A percentile compares a stretch with the other conserved stretches of the same genome.
Evolutionary conservation across 2,797 vertebrate species (phyloP).

Genomic region (Microchirus variegatus): DNA sequence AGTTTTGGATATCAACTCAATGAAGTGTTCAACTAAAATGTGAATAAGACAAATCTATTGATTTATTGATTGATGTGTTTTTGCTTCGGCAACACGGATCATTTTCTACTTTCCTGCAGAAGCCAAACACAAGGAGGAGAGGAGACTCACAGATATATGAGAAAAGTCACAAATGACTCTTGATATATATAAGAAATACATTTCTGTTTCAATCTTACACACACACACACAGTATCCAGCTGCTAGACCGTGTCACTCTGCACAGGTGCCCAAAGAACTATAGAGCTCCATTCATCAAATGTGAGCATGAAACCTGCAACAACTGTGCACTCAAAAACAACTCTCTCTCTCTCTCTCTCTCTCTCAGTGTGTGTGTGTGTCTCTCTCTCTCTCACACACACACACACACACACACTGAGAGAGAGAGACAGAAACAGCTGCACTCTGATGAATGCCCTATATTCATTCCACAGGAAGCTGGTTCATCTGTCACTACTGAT

Average conservation of each 20-base stretch:
- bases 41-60: no score
- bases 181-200: slow-evolving; percentile 14
- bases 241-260: slow-evolving; percentile 53
- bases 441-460: slow-evolving; percentile 76
- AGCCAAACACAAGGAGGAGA: no score
- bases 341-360: slow-evolving; percentile 23
- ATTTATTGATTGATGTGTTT: no score
- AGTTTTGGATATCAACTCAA: no score
- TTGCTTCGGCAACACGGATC: no score
- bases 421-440: slow-evolving; percentile 70
- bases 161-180: slow-evolving; percentile 3
- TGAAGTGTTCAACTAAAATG: no score
- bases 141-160: no score
- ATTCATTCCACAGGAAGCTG: slow-evolving; percentile 77
- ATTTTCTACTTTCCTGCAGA: no score
- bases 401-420: slow-evolving; percentile 38
- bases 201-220: slow-evolving; percentile 5
- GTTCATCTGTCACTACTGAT: slow-evolving; percentile 76
- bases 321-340: slow-evolving; percentile 64
- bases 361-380: no score
- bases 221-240: slow-evolving; percentile 42
- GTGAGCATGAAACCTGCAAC: slow-evolving; percentile 62
- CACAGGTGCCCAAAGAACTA: slow-evolving; percentile 73
- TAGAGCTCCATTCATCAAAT: slow-evolving; percentile 74
- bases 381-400: slow-evolving; percentile 29